Evolutionary conservation across 2,888 invertebrate species (phyloP).

Genomic region (Drosophila siamana): DNA sequence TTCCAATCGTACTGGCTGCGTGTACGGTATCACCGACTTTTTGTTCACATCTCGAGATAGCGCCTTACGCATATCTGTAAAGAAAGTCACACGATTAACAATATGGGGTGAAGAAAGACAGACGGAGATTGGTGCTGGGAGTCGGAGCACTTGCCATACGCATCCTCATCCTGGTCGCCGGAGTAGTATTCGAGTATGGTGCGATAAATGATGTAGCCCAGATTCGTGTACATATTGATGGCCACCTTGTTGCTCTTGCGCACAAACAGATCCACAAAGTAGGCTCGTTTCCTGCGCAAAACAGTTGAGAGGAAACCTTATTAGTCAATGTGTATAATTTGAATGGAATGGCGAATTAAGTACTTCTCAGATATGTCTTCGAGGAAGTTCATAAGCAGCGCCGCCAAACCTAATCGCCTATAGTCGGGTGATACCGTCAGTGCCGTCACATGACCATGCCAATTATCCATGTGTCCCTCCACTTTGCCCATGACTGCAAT

Average conservation of each 20-base stretch:
- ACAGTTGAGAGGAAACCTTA: too few species aligned
- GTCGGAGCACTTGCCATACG: slow-evolving; percentile 91
- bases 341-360: not conserved
- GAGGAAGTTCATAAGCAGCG: slow-evolving; percentile 95
- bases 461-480: slow-evolving; percentile 97
- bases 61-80: slow-evolving; percentile 98
- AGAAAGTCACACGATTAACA: not conserved
- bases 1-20: slow-evolving; percentile 97
- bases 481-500: slow-evolving; percentile 98
- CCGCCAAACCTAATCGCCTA: slow-evolving; percentile 95
- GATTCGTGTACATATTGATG: slow-evolving; percentile 97
- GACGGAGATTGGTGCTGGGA: not conserved
- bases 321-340: too few species aligned
- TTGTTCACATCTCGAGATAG: slow-evolving; percentile 95
- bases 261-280: slow-evolving; percentile 99
- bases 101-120: not conserved
- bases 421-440: slow-evolving; percentile 98
- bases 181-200: slow-evolving; percentile 99
- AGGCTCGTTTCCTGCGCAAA: slow-evolving; percentile 91
- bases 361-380: slow-evolving; percentile 98
- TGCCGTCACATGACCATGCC: slow-evolving; percentile 99
- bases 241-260: slow-evolving; percentile 98
- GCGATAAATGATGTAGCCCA: slow-evolving; percentile 98
- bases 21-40: slow-evolving; percentile 96
- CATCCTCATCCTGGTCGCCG: slow-evolving; percentile 99